These are phyloP conservation scores for Pollenia angustigena DNA, from an alignment of 2,888 invertebrate genomes.

Conservation along the genomic window DNA sequence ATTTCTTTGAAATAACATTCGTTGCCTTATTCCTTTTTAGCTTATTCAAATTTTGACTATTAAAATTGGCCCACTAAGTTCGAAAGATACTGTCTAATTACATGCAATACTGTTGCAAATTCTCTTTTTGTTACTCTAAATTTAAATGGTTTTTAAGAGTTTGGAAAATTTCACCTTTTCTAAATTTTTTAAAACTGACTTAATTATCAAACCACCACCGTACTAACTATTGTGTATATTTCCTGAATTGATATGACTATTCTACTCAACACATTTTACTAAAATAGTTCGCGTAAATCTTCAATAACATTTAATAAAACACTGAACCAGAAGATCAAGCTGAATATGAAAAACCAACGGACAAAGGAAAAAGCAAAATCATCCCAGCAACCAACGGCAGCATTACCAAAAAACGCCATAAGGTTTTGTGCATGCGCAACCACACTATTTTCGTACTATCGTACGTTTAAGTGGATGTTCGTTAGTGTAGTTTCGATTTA, in stretches of 20 bases:
- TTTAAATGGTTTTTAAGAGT: background rate
- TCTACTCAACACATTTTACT: constrained; percentile 55
- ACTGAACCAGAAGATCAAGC: constrained; percentile 58
- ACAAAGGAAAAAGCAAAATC: constrained; percentile 40
- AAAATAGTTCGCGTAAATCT: constrained; percentile 69
- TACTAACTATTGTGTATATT: constrained; percentile 15
- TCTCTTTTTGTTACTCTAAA: too few relatives aligned
- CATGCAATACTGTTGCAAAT: too few relatives aligned
- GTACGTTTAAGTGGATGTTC: constrained; percentile 29
- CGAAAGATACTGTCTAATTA: too few relatives aligned
- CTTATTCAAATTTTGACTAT: too few relatives aligned
- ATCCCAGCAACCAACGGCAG: constrained; percentile 37
- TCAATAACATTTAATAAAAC: constrained; percentile 69
- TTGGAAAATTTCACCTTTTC: background rate
- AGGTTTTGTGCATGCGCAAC: constrained; percentile 57
- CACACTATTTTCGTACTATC: constrained; percentile 21
- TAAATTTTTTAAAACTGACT: background rate
- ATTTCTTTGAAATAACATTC: too few relatives aligned
- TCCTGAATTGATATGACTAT: constrained; percentile 52
- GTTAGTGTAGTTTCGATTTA: constrained; percentile 62
- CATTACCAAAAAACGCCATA: constrained; percentile 10
- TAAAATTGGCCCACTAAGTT: too few relatives aligned
- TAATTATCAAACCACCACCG: constrained; percentile 48
- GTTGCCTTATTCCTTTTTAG: too few relatives aligned
- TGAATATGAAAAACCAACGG: constrained; percentile 5